Conservation (phyloP, 2,888 invertebrate species). For the Palloptera scutellata region DNA sequence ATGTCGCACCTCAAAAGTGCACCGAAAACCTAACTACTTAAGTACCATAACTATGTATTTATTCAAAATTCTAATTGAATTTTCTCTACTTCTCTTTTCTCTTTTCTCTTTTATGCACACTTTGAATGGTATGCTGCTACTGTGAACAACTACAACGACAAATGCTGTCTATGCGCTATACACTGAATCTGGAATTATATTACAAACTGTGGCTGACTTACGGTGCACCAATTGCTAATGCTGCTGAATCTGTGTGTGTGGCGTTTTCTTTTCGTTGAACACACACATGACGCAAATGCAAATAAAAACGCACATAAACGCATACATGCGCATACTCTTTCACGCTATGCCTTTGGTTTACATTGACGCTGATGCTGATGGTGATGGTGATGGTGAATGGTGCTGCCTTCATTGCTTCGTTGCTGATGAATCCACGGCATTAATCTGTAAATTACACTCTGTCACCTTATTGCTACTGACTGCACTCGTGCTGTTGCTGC, state of each 20-base stretch:
- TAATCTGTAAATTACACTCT: constrained; percentile 29
- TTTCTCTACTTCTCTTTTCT: not conserved
- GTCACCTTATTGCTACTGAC: constrained; percentile 7
- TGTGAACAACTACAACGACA: too few species aligned
- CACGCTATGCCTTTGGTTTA: not conserved
- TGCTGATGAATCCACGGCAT: constrained; percentile 32
- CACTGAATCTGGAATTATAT: not conserved
- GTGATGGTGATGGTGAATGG: too few species aligned
- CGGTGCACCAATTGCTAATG: not conserved
- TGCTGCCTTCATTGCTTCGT: constrained; percentile 8
- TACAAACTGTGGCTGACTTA: not conserved
- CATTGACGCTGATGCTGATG: not conserved
- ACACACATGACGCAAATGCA: not conserved
- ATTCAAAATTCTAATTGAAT: constrained; percentile 2
- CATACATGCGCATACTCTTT: not conserved
- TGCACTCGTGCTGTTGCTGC: not conserved
- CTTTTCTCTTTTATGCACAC: not conserved
- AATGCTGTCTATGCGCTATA: too few species aligned
- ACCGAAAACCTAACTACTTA: too few species aligned
- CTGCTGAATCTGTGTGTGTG: not conserved
- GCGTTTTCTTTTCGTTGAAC: not conserved
- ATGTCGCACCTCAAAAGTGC: too few species aligned
- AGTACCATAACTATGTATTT: not conserved
- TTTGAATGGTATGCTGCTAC: too few species aligned
- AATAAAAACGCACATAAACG: too few species aligned